A percentile compares a stretch with the other conserved stretches of the same genome.
Conservation (phyloP, 2,888 invertebrate genomes). For the Sicus ferrugineus region DNA sequence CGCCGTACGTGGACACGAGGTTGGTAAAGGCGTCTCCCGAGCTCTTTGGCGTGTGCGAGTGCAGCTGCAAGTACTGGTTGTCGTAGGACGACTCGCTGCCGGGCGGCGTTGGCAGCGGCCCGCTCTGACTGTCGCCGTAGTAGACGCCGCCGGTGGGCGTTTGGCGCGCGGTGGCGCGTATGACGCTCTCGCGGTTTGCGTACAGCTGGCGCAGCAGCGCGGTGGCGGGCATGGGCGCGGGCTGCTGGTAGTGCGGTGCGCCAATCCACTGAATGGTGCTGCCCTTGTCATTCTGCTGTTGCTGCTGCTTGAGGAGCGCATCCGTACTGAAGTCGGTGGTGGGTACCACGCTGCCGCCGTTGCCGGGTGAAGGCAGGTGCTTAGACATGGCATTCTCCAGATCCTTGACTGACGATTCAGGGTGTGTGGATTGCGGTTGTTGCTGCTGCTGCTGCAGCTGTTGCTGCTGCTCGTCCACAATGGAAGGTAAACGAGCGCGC, state of each 20-base stretch:
- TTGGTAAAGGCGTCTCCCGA: constrained; percentile 69
- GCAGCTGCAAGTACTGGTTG: constrained; percentile 69
- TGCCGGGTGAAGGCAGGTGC: constrained; percentile 75
- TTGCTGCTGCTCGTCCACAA: constrained; percentile 58
- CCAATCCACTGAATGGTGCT: constrained; percentile 95
- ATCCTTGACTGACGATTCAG: constrained; percentile 72
- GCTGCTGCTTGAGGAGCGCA: constrained; percentile 80
- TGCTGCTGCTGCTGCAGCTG: constrained; percentile 40
- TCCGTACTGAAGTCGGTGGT: constrained; percentile 90
- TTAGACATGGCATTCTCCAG: constrained; percentile 97
- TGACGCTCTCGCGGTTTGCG: constrained; percentile 93
- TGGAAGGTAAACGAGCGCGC: constrained; percentile 60
- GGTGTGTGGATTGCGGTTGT: constrained; percentile 43
- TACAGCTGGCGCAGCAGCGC: constrained; percentile 89
- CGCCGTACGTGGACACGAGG: constrained; percentile 68
- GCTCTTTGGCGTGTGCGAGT: constrained; percentile 66
- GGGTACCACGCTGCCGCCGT: constrained; percentile 62
- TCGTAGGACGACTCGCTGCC: constrained; percentile 81
- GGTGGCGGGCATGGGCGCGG: constrained; percentile 79
- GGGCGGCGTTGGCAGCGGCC: constrained; percentile 90
- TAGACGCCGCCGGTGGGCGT: constrained; percentile 62
- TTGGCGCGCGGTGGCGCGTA: constrained; percentile 79
- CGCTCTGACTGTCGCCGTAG: constrained; percentile 64
- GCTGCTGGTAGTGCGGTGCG: constrained; percentile 71
- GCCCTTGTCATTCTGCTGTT: constrained; percentile 66